Conservation (phyloP, 2,113 vertebrate genomes). For the Procavia capensis region DNA sequence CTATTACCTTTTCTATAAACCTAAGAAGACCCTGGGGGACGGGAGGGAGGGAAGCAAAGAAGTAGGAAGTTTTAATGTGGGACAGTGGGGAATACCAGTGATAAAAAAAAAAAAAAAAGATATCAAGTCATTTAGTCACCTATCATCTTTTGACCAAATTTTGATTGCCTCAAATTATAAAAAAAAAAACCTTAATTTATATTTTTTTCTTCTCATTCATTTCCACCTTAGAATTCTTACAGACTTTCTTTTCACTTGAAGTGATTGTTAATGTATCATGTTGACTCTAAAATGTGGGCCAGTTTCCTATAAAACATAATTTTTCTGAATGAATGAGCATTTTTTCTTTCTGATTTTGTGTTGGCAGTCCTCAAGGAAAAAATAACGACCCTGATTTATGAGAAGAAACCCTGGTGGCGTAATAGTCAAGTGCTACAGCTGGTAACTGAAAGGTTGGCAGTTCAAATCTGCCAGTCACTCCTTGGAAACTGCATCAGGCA, state of each 20-base stretch:
- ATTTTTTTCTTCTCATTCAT: not conserved
- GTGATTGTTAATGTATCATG: not conserved
- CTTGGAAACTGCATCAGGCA: too few relatives aligned
- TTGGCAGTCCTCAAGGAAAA: not conserved
- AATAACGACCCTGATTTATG: accelerated
- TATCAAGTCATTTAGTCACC: not conserved
- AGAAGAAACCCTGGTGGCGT: too few relatives aligned
- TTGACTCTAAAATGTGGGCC: not conserved
- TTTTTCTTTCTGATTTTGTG: not conserved
- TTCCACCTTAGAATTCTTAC: conserved; percentile 4
- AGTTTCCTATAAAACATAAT: not conserved
- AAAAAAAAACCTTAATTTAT: not conserved
- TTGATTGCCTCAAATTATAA: not conserved
- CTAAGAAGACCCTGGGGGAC: not conserved
- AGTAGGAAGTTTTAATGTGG: not conserved
- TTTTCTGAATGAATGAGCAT: conserved; percentile 38
- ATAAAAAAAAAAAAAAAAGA: too few relatives aligned
- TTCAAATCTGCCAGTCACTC: too few relatives aligned
- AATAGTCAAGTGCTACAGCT: too few relatives aligned
- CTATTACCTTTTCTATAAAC: not conserved
- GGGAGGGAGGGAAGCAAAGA: not conserved
- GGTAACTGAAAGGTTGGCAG: too few relatives aligned
- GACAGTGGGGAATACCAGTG: not conserved
- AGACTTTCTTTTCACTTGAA: not conserved
- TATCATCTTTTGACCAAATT: not conserved